Evolutionary conservation across 2,888 invertebrate species (phyloP), one percentile per base, ranked within the genome.

Genomic region (Strigamia crassipes): DNA sequence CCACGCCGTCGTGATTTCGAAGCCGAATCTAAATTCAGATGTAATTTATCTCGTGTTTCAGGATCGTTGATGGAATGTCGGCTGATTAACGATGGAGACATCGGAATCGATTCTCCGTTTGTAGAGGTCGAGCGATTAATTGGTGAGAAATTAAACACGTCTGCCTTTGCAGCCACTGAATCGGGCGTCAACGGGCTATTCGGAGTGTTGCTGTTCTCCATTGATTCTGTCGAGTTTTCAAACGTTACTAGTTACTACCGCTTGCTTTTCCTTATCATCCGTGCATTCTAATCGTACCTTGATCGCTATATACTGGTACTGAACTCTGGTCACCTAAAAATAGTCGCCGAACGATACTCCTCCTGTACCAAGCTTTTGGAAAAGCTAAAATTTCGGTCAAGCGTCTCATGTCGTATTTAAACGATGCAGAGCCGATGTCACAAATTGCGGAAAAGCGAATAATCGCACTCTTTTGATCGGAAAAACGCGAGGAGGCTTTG

Each of bases 401-500:
- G 0, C 99, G 92, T 46, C 99, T 92, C 97, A 99, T 99, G 88
- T 99, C 99, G 89, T 99, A 99, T 87, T 98, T 97, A 89, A 99
- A 99, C 31, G 95, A 96, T 12, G 96, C 96, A 27, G 95, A 96
- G 31, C 97, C 97, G 85, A 97, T 96, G 89, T 97, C 97, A 86
- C 96, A 93, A 84, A 97, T 96, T 0, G 96, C 95, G 41, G 96
- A 96, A 88, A 97, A 96, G 84, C 96, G 89, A 82, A 97, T 96
- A 15, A 95, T 93, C n/a, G 96, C 96, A 18, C 84, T 83, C 73
- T 82, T 83, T 61, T 84, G 83, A 82, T 82, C 84, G 41, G 80
- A 46, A 56, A 82, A 82, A 15, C 81, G 27, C 41, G 78, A 73
- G 12, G 73, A 51, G 23, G 15, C 23, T 66, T 82, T 46, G 27